Conservation (phyloP, 2,113 vertebrate genomes). For the Anoplopoma fimbria region DNA sequence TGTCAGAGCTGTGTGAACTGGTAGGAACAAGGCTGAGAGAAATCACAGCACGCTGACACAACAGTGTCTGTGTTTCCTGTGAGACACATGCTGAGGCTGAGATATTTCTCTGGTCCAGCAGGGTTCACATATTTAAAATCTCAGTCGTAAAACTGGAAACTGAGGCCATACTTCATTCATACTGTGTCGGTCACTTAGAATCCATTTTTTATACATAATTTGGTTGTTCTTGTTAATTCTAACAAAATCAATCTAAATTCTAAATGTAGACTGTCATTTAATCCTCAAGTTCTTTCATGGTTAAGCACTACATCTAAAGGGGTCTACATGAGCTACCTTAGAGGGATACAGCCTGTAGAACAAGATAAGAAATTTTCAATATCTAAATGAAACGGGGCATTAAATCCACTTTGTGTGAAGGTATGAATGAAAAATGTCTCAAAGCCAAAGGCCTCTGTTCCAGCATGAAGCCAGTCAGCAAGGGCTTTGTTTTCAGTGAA, state of each 20-base stretch:
- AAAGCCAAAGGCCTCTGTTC: constrained; percentile 21
- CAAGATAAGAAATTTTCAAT: constrained; percentile 21
- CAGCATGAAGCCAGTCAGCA: constrained; percentile 49
- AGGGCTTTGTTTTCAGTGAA: constrained; percentile 65
- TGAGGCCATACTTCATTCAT: neutral
- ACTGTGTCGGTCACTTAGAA: neutral
- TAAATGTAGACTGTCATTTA: neutral
- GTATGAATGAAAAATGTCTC: constrained; percentile 29
- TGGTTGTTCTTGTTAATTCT: neutral
- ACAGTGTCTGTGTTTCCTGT: constrained; percentile 2
- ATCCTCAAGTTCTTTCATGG: constrained; percentile 1
- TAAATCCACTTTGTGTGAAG: constrained; percentile 38
- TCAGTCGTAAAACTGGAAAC: neutral
- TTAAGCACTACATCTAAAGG: constrained; percentile 3
- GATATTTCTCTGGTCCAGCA: neutral
- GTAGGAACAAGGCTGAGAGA: constrained; percentile 26
- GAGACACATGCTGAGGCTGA: constrained; percentile 15
- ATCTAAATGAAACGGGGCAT: constrained; percentile 23
- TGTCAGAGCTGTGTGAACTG: constrained; percentile 20
- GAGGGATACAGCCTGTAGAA: constrained; percentile 24
- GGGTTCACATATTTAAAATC: neutral
- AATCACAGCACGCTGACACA: constrained; percentile 19
- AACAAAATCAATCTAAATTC: constrained; percentile 5
- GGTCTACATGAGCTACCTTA: neutral
- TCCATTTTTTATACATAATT: neutral